Evolutionary conservation across 37 sponge, comb jelly and placozoan species (phyloP).

Genomic region (Amphimedon queenslandica): DNA sequence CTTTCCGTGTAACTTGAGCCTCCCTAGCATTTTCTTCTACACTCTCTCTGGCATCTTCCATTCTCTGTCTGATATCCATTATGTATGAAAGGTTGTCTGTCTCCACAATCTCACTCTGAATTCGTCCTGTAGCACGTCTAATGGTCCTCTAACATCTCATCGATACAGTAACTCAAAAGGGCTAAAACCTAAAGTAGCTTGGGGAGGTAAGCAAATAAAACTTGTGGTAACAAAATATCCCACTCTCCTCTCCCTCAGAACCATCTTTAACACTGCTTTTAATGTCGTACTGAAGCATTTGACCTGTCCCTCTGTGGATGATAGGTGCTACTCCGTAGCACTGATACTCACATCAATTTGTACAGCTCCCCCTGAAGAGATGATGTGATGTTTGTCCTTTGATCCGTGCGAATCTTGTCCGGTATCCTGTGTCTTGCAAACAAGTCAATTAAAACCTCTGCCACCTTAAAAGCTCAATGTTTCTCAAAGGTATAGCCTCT

Average conservation of each 20-base stretch:
- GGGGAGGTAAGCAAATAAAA: conserved; percentile 53
- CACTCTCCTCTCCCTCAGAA: conserved; percentile 45
- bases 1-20: conserved; percentile 31
- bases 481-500: conserved; percentile 45
- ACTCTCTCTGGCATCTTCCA: not conserved
- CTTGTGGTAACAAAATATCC: conserved; percentile 31
- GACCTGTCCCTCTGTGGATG: too few relatives aligned
- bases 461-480: conserved; percentile 38
- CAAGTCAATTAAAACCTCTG: conserved; percentile 30
- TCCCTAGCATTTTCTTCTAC: conserved; percentile 20
- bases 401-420: conserved; percentile 46
- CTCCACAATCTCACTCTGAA: not conserved
- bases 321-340: too few relatives aligned
- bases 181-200: conserved; percentile 39
- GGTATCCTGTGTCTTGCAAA: conserved; percentile 52
- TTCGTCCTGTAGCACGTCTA: conserved; percentile 49
- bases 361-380: conserved; percentile 23
- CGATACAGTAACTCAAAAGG: conserved; percentile 66
- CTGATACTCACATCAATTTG: conserved; percentile 34
- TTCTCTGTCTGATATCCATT: not conserved
- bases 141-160: conserved; percentile 29
- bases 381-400: conserved; percentile 50
- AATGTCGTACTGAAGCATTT: too few relatives aligned
- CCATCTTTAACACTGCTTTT: too few relatives aligned
- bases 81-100: not conserved